Base-by-base conservation (phyloP, 2,113 vertebrate species). In the Neomonachus schauinslandi region DNA sequence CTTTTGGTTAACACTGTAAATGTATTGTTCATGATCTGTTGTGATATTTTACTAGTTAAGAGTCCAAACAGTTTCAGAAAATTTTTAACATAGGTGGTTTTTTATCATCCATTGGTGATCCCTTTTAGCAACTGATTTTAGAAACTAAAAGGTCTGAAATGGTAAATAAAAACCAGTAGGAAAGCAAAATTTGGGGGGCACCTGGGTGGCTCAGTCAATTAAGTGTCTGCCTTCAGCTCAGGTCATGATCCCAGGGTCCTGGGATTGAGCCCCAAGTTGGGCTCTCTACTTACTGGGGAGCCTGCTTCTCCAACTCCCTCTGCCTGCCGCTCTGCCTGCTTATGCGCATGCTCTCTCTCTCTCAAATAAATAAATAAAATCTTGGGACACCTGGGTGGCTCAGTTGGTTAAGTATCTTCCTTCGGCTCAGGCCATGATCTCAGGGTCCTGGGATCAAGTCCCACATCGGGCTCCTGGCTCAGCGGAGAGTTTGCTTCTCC, bases 1-100 rank as follows among this genome's bases (percentile, higher is more conserved):
- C 87, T 94, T 97, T 88, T 91, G 18, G 69, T 94, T n/a, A 94
- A 89, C 81, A 55, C 22, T n/a, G 57, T 76, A 81, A 84, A 65
- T 82, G 9, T 95, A 72, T 69, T 87, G 2, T 59, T 91, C 61
- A 86, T 95, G n/a, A 77, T 86, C n/a, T 96, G 19, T 86, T n/a
- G 55, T 46, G 74, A 10, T 96, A 76, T 67, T 97, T 93, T 77
- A 95, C 22, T 88, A 46, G 4, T 95, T 91, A 76, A 94, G 71
- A 95, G 53, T 93, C 39, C 39, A 89, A 21, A 84, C 6, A 76
- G 28, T 71, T 96, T 94, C 69, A 88, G 59, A 80, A 96, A 83
- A 72, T 55, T 67, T 93, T 90, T 93, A 88, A 11, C 14, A 31
- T 93, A n/a, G n/a, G 24, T 72, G 24, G 4, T 31, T 42, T 83